Evolutionary conservation across 2,113 vertebrate genomes (phyloP).

Genomic region (Tragelaphus strepsiceros): DNA sequence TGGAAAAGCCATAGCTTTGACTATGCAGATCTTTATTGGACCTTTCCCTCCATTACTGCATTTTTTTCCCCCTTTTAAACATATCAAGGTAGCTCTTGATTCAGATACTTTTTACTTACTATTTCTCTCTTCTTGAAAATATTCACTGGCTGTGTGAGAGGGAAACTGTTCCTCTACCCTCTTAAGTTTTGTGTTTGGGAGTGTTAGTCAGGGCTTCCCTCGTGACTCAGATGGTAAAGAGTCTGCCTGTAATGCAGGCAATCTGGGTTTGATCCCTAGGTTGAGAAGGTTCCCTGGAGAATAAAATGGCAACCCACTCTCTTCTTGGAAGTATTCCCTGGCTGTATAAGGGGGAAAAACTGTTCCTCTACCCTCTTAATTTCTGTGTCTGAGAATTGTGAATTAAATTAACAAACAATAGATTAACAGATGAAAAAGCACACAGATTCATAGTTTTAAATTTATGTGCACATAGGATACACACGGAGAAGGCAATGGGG

Average conservation of each 20-base stretch:
- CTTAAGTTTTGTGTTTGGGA: not conserved
- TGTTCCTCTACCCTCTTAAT: not conserved
- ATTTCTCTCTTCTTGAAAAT: not conserved
- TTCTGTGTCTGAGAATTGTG: not conserved
- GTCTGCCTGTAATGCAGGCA: not conserved
- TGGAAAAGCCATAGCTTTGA: not conserved
- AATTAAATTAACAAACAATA: not conserved
- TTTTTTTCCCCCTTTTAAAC: not conserved
- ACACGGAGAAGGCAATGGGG: too few relatives aligned
- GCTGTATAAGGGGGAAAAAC: not conserved
- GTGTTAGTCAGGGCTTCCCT: not conserved
- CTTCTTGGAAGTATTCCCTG: not conserved
- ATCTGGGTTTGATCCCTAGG: not conserved
- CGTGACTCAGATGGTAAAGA: not conserved
- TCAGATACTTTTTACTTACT: not conserved
- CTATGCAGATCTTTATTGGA: not conserved
- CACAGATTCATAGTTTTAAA: not conserved
- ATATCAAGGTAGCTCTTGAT: not conserved
- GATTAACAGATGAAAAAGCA: not conserved
- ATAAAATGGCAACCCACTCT: not conserved
- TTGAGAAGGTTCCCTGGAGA: not conserved
- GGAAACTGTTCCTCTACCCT: not conserved
- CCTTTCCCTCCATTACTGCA: not conserved
- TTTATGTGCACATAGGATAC: not conserved
- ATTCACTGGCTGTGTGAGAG: not conserved